Evolutionary conservation across 2,113 vertebrate species (phyloP), one percentile per base, ranked within the genome.

Genomic region (Fulmarus glacialis): DNA sequence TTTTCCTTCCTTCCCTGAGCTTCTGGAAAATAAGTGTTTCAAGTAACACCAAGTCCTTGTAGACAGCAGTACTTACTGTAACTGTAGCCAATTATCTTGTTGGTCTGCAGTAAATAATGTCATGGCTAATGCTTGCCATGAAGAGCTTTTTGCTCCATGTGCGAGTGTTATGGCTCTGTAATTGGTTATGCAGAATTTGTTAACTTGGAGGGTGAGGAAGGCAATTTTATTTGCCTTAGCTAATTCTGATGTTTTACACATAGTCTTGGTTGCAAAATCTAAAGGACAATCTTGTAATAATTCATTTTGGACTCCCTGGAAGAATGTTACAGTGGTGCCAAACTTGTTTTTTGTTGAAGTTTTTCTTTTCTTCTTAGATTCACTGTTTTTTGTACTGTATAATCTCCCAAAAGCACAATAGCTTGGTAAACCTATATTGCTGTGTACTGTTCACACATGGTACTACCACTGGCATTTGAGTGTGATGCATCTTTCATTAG

Each of bases 261-360:
- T 52, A 53, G n/a, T 77, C 48, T 88, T 38, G 34, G 67, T 93
- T 96, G 93, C 95, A 96, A 95, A 97, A 95, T 80, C 74, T 91
- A 45, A 94, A 90, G 85, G 90, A 58, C 85, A 77, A 4, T 94
- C 87, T 88, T 87, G 73, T 87, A 87, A 58, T 92, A 96, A 89
- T 75, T 96, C 34, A 89, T 89, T 91, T 48, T 93, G 53, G 36
- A 64, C 42, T 82, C 53, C 45, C 18, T 38, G 27, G 45, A 94
- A 87, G 59, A 96, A 85, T 91, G 83, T 82, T 85, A 38, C 4
- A 6, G 53, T 75, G 34, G n/a, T 92, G 89, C 80, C 95, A 89
- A 5, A 90, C 32, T 55, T 80, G 15, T 5, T 7, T 50, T 78
- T 95, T 83, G 47, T 82, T 79, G 23, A 86, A 45, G 13, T 56